A percentile compares a stretch with the other conserved stretches of the same genome.
These are phyloP conservation scores for Arothron firmamentum DNA, from an alignment of 2,113 vertebrate genomes.

Conservation along the genomic window DNA sequence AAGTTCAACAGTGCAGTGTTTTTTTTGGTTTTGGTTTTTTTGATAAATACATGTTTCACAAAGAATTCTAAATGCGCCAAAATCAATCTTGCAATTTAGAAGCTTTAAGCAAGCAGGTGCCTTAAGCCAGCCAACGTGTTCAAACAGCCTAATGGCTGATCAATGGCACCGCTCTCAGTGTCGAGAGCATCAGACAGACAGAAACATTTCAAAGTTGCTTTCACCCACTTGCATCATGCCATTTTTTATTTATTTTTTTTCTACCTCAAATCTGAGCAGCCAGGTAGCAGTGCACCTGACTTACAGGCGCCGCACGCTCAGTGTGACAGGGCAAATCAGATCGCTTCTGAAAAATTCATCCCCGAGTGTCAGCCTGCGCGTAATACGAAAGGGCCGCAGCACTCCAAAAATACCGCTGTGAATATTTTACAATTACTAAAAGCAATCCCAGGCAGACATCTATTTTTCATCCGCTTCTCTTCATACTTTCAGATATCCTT, in stretches of 20 bases:
- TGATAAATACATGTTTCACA: background rate
- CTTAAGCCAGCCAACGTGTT: conserved; percentile 20
- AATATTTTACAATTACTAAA: conserved; percentile 78
- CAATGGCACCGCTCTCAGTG: conserved; percentile 22
- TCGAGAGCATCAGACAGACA: conserved; percentile 21
- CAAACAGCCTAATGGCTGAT: conserved; percentile 45
- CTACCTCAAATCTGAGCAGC: conserved; percentile 19
- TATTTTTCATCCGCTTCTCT: conserved; percentile 65
- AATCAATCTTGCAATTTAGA: conserved; percentile 13
- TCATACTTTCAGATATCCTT: conserved; percentile 52
- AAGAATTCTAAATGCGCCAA: background rate
- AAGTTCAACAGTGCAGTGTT: no score
- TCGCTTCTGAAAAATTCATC: conserved; percentile 49
- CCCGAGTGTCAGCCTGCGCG: conserved; percentile 34
- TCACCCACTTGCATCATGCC: conserved; percentile 59
- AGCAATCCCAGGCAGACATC: conserved; percentile 69
- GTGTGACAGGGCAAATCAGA: conserved; percentile 48
- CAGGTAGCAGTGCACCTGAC: conserved; percentile 47
- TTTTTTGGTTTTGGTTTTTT: no score
- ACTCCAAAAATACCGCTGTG: conserved; percentile 52
- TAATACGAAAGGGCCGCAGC: conserved; percentile 22
- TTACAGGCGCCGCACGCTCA: conserved; percentile 47
- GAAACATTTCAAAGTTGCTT: conserved; percentile 39
- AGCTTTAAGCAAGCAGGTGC: conserved; percentile 5
- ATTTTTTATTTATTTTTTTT: conserved; percentile 3